Conservation (phyloP, 2,113 vertebrate genomes). For the Alosa alosa region DNA sequence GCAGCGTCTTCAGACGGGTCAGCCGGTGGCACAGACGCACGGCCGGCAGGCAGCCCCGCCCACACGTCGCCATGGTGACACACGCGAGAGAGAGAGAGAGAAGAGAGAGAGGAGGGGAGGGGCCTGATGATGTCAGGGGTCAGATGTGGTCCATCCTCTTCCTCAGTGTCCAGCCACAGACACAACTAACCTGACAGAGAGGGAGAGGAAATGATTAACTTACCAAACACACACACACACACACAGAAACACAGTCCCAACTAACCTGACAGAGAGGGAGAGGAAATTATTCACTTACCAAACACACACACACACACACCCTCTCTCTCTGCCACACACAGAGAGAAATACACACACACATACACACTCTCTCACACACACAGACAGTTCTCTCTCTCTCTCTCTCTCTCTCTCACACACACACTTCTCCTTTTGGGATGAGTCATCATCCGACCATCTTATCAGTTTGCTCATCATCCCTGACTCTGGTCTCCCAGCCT, state of each 20-base stretch:
- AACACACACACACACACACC: no score
- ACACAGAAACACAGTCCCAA: background rate
- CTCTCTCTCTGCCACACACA: no score
- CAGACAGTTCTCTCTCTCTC: background rate
- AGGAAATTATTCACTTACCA: no score
- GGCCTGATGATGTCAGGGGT: background rate
- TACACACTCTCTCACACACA: background rate
- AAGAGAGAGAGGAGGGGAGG: background rate
- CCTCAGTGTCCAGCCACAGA: slow-evolving; percentile 5
- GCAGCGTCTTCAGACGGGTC: slow-evolving; percentile 87
- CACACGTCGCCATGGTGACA: slow-evolving; percentile 76
- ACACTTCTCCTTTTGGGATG: background rate
- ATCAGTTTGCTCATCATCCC: background rate
- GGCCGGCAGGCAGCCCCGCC: slow-evolving; percentile 70
- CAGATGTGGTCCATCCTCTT: slow-evolving; percentile 27
- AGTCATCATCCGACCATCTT: background rate
- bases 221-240: background rate
- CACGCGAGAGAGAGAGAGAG: background rate
- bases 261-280: no score
- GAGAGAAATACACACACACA: no score
- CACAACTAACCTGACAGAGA: slow-evolving; percentile 15
- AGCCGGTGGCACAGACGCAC: slow-evolving; percentile 85
- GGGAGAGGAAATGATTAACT: background rate
- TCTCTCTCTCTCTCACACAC: no score
- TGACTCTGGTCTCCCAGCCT: background rate